Evolutionary conservation across 2,113 vertebrate species (phyloP), one percentile per base, ranked within the genome.

Genomic region (Sinosuthora webbiana): DNA sequence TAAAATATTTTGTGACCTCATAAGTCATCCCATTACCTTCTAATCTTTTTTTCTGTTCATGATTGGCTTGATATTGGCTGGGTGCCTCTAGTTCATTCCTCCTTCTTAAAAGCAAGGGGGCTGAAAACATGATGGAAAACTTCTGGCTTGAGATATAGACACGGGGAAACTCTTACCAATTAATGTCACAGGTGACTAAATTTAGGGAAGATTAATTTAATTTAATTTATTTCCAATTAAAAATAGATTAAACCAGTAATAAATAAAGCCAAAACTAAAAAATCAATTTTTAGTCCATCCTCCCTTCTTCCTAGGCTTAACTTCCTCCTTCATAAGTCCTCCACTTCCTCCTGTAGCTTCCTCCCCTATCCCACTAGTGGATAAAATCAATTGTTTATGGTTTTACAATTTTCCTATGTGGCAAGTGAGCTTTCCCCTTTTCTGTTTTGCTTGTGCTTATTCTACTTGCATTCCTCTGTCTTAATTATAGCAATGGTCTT

Each of bases 201-300:
- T 1, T 28, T 62, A 11, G 7, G 10, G 12, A 83, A 71, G 37
- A 28, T 28, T 44, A 60, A 44, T 59, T 47, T 62, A 59, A 42
- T 63, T 56, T 68, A 33, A 45, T 33, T 49, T 50, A 35, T 53
- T 92, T 84, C 24, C 15, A 77, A 50, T 28, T 21, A 67, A 74
- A 55, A 92, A 41, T 8, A 49, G 39, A 64, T 22, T 49, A 55
- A 55, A 69, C 2, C 8, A 59, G 2, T 45, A 22, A 83, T 6
- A 70, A 86, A 71, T 13, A 50, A 71, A 76, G 15, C 39, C 1
- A 28, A 77, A 88, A 64, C 8, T n/a, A 28, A 90, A 90, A 83
- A 25, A 0, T 10, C 5, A 0, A 8, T 8, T 18, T 49, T 63
- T 25, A 89, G 9, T 14, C 22, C 5, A 33, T 30, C 1, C 23